A percentile compares a stretch with the other conserved stretches of the same genome.
These are phyloP conservation scores for Pangasius mekongensis DNA, from an alignment of 2,797 vertebrate genomes.

Conservation along the genomic window DNA sequence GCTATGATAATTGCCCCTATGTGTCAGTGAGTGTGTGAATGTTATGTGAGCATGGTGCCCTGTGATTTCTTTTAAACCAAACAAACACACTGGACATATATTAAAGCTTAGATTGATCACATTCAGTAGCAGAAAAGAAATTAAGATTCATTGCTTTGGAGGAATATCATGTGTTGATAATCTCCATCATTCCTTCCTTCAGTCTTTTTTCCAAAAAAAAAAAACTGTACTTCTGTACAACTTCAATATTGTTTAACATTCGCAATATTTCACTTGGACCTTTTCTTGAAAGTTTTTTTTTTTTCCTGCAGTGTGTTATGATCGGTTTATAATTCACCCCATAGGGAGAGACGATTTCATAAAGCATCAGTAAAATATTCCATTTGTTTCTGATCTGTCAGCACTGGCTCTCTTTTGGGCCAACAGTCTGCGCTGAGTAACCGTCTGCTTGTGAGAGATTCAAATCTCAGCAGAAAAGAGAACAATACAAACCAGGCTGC, in stretches of 20 bases:
- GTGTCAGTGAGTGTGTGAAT: not conserved
- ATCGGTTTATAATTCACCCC: slow-evolving; percentile 5
- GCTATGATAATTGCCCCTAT: no score
- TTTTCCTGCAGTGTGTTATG: not conserved
- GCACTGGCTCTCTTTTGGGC: not conserved
- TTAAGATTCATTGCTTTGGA: not conserved
- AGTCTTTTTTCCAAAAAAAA: not conserved
- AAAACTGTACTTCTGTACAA: not conserved
- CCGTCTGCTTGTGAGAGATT: not conserved
- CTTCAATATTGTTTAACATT: not conserved
- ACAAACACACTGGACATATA: not conserved
- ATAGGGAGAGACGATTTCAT: not conserved
- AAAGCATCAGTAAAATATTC: not conserved
- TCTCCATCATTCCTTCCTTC: not conserved
- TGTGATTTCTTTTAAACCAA: not conserved
- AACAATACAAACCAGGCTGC: not conserved
- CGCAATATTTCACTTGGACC: not conserved
- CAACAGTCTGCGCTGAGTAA: not conserved
- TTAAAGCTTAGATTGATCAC: not conserved
- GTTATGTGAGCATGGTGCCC: not conserved
- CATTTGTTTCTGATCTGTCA: slow-evolving; percentile 11
- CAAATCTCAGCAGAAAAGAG: slow-evolving; percentile 13
- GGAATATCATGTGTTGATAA: no score
- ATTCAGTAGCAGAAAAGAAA: not conserved
- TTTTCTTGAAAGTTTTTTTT: not conserved